Evolutionary conservation across 1,140 invertebrate species (phyloP).

Genomic region (Drosophila guanche): DNA sequence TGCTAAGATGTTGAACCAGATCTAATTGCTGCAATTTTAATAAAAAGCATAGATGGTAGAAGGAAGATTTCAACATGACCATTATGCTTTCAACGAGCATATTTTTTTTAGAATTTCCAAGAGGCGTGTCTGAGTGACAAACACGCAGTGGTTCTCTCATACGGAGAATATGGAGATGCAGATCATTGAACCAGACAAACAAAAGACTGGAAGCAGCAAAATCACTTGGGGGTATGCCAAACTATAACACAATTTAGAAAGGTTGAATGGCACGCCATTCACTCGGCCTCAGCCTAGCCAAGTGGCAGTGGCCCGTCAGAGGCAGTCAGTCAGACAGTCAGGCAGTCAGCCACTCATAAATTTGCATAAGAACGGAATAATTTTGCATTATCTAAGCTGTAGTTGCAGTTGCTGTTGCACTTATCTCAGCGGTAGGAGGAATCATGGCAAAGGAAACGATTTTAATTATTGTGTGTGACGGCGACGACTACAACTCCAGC

Average conservation of each 20-base stretch:
- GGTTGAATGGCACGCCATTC: slow-evolving; percentile 77
- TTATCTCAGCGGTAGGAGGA: slow-evolving; percentile 68
- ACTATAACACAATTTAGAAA: slow-evolving; percentile 75
- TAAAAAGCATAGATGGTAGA: slow-evolving; percentile 25
- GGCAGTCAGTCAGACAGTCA: slow-evolving; percentile 62
- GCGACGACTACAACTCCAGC: slow-evolving; percentile 35
- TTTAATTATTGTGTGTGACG: slow-evolving; percentile 79
- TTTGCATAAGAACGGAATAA: slow-evolving; percentile 69
- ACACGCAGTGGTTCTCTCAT: slow-evolving; percentile 28
- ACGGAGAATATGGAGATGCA: slow-evolving; percentile 9
- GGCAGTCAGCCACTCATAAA: slow-evolving; percentile 74
- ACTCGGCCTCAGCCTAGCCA: slow-evolving; percentile 34
- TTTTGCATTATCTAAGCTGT: slow-evolving; percentile 74
- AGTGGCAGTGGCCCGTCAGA: slow-evolving; percentile 58
- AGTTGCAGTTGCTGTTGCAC: slow-evolving; percentile 52
- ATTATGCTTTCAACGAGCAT: slow-evolving; percentile 45
- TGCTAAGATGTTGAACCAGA: background rate
- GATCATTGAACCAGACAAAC: slow-evolving; percentile 62
- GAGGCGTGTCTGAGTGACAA: slow-evolving; percentile 58
- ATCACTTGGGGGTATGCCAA: slow-evolving; percentile 41
- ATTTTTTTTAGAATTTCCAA: slow-evolving; percentile 11
- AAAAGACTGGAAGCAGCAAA: slow-evolving; percentile 52
- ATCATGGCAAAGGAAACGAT: slow-evolving; percentile 62
- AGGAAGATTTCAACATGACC: slow-evolving; percentile 32
- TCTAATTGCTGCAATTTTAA: slow-evolving; percentile 47